phyloP scores from a whole-genome alignment of 2,113 vertebrate genomes.

The Trematocara stigmaticum region DNA sequence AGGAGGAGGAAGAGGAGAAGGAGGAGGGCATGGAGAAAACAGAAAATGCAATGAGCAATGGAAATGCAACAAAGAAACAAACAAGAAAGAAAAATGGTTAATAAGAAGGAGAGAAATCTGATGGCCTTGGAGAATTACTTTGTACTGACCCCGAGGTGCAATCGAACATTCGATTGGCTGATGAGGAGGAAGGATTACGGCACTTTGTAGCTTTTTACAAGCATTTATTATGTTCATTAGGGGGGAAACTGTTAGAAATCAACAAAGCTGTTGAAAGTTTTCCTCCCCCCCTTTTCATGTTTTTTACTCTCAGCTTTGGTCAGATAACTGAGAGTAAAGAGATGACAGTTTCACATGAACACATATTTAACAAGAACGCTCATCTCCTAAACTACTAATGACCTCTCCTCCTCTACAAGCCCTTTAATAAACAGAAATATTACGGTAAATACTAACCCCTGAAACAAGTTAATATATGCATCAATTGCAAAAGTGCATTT shows the following conservation, averaged over 20 bases:
- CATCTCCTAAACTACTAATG: background rate
- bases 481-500: background rate
- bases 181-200: background rate
- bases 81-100: background rate
- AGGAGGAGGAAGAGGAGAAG: background rate
- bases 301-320: background rate
- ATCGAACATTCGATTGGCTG: background rate
- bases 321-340: background rate
- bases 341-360: background rate
- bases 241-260: background rate
- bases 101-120: conserved; percentile 4
- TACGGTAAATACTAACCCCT: background rate
- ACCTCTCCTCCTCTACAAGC: background rate
- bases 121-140: background rate
- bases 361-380: background rate
- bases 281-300: background rate
- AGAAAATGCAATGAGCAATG: conserved; percentile 4
- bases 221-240: background rate
- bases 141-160: background rate
- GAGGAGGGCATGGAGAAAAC: background rate
- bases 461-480: background rate
- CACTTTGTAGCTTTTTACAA: conserved; percentile 6
- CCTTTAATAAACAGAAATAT: background rate
- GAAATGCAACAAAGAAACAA: background rate
- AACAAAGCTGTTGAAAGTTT: background rate